Base-by-base conservation (phyloP, 2,888 invertebrate species). In the Pseudanteris insignis region DNA sequence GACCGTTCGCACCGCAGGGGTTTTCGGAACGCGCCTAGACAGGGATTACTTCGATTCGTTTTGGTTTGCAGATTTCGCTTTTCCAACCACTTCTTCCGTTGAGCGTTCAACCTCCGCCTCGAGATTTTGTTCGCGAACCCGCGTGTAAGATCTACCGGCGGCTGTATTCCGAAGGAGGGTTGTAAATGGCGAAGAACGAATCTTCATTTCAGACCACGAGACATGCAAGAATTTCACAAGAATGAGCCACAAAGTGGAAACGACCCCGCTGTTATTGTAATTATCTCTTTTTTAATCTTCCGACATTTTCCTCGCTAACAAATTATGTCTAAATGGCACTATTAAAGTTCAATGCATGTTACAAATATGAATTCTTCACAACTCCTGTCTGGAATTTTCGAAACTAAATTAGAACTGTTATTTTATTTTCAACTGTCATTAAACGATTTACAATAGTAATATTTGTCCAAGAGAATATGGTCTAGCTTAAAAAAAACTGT, bases 1-100 rank as follows among this genome's bases (percentile, higher is more conserved):
- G 77, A 76, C 73, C 70, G 66, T 66, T 50, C 55, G 11, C 32
- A 60, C 63, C 61, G 58, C 48, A 67, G 70, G 68, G 67, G 67
- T 70, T 76, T 73, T 74, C 70, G 71, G 71, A 72, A 73, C 70
- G 74, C 70, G 69, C 69, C 68, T 67, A 59, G 66, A 71, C 70
- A 69, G 70, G 74, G 77, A 78, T 78, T 77, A 77, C 77, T 75
- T 68, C 73, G 77, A 78, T 78, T 77, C 78, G 77, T 77, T 78
- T 77, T 76, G 77, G 77, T 73, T 77, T 76, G 77, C 77, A 77
- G 75, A 77, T 78, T 76, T 74, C 67, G 65, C 72, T 65, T 72
- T 72, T 72, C 67, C 64, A 64, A 60, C 60, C 57, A 32, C 61
- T 65, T 53, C 64, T 54, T 62, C 66, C 58, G 43, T 24, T 9